A percentile compares a stretch with the other conserved stretches of the same genome.
Conservation (phyloP, 2,888 invertebrate species). For the Epsilonema sp. region DNA sequence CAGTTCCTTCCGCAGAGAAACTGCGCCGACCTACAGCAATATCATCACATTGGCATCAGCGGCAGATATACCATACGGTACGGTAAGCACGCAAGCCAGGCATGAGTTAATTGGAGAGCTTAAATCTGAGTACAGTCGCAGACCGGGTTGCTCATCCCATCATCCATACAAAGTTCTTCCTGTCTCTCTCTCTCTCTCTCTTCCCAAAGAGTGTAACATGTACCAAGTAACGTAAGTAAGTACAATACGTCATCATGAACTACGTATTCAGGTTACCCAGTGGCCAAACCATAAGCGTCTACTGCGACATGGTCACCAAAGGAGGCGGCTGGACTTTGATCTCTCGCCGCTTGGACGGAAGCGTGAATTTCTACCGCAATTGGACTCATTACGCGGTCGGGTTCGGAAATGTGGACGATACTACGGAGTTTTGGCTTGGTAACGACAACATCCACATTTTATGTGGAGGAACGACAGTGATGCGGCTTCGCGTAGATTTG, state of each 20-base stretch:
- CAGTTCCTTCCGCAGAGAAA: constrained; percentile 12
- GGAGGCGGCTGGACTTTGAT: neutral
- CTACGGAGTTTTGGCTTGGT: neutral
- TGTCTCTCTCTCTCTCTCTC: too few species aligned
- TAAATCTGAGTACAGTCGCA: too few species aligned
- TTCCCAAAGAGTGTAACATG: too few species aligned
- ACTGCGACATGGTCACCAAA: neutral
- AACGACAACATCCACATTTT: neutral
- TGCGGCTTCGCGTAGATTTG: neutral
- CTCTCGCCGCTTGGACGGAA: neutral
- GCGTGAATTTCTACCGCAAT: neutral
- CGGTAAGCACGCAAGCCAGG: too few species aligned
- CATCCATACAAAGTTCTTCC: too few species aligned
- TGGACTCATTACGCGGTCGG: neutral
- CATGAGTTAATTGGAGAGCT: too few species aligned
- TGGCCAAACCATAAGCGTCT: too few species aligned
- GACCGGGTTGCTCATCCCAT: too few species aligned
- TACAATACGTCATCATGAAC: too few species aligned
- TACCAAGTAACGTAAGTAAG: too few species aligned
- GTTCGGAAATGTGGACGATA: neutral
- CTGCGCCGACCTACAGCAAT: constrained; percentile 17
- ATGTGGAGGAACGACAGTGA: too few species aligned
- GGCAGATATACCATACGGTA: constrained; percentile 11
- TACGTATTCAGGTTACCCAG: too few species aligned
- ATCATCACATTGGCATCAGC: constrained; percentile 11